Percentiles rank a stretch among this genome's conserved stretches.
Conservation (phyloP, 2,113 vertebrate species). For the Clarias magur region DNA sequence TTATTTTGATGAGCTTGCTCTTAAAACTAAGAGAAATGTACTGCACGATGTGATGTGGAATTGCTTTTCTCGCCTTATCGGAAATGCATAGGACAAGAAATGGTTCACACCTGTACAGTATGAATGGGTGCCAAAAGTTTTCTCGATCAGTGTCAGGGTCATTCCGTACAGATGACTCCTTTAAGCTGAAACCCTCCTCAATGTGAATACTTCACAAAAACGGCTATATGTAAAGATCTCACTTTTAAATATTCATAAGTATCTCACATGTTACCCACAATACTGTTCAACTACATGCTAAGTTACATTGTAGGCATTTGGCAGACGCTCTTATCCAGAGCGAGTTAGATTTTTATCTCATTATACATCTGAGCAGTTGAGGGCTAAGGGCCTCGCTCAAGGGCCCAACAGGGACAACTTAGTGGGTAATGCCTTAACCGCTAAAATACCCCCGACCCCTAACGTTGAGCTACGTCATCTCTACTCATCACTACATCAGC, state of each 20-base stretch:
- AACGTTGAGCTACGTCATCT: no score
- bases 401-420: no score
- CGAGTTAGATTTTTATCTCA: no score
- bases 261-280: neutral
- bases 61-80: constrained; percentile 31
- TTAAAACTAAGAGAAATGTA: neutral
- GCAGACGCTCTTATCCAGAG: no score
- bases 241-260: no score
- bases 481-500: no score
- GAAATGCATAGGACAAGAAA: constrained; percentile 58
- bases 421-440: no score
- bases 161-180: constrained; percentile 70
- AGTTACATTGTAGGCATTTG: neutral
- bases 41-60: neutral
- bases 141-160: constrained; percentile 67
- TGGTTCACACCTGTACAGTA: neutral
- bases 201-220: neutral
- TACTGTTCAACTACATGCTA: neutral
- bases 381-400: no score
- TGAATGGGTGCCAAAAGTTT: constrained; percentile 50
- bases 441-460: no score
- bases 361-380: no score
- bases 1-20: constrained; percentile 41
- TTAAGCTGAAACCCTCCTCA: constrained; percentile 68
- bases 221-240: neutral